Conservation (phyloP, 2,113 vertebrate genomes). For the Nesogale talazaci region DNA sequence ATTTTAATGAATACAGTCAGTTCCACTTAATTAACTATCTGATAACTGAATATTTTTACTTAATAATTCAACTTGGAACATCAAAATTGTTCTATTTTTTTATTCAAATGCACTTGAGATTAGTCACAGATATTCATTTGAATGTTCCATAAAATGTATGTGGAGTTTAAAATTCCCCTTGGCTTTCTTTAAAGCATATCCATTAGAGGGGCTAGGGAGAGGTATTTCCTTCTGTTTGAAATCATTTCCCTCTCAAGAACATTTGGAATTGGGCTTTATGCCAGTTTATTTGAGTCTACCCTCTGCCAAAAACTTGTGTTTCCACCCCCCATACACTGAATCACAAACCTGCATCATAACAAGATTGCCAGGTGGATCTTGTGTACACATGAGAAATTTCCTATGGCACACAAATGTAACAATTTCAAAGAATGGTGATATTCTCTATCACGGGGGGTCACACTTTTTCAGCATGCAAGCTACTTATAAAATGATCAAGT, state of each 20-base stretch:
- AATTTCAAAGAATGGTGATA: background rate
- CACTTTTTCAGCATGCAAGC: too few relatives aligned
- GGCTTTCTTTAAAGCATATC: slow-evolving; percentile 82
- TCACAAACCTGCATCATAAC: background rate
- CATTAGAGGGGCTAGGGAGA: slow-evolving; percentile 72
- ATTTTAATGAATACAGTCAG: slow-evolving; percentile 93
- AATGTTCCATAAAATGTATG: slow-evolving; percentile 82
- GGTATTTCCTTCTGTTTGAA: slow-evolving; percentile 75
- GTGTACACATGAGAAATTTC: background rate
- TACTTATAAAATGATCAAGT: too few relatives aligned
- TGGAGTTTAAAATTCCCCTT: slow-evolving; percentile 82
- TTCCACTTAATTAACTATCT: slow-evolving; percentile 95
- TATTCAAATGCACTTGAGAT: slow-evolving; percentile 86
- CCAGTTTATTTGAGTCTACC: background rate
- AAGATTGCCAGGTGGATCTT: background rate
- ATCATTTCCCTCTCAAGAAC: slow-evolving; percentile 50
- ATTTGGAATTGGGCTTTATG: slow-evolving; percentile 40
- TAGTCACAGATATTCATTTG: slow-evolving; percentile 84
- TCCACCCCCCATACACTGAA: background rate
- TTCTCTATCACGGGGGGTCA: too few relatives aligned
- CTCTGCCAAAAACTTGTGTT: background rate
- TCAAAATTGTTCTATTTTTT: slow-evolving; percentile 87
- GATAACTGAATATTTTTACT: slow-evolving; percentile 93
- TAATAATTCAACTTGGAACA: slow-evolving; percentile 92
- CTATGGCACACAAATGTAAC: background rate